A percentile compares a stretch with the other conserved stretches of the same genome.
Evolutionary conservation across 2,797 vertebrate species (phyloP).

Genomic region (Manis pentadactyla): DNA sequence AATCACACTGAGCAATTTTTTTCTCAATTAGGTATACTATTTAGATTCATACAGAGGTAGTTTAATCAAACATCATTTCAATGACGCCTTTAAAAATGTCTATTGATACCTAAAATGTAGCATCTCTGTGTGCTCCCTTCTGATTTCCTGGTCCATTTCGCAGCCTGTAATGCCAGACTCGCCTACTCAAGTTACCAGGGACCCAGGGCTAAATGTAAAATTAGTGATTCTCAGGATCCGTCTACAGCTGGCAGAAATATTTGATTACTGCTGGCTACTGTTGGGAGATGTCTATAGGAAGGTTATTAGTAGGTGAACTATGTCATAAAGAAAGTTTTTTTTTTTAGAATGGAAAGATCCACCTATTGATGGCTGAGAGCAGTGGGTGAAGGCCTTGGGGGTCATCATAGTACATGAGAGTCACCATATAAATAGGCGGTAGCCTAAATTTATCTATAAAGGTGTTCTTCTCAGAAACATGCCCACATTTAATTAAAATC

Average conservation of each 20-base stretch:
- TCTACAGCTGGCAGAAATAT: neutral
- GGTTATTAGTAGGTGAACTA: neutral
- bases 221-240: neutral
- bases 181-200: neutral
- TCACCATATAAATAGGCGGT: neutral
- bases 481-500: neutral
- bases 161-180: neutral
- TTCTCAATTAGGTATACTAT: neutral
- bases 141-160: neutral
- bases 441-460: neutral
- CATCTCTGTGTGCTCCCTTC: neutral
- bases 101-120: neutral
- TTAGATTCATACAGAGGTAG: neutral
- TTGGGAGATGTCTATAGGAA: neutral
- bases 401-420: neutral
- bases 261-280: neutral
- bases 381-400: accelerated
- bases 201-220: neutral
- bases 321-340: neutral
- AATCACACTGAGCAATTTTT: neutral
- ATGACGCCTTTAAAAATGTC: neutral
- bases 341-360: neutral
- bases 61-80: neutral
- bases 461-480: neutral
- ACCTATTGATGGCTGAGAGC: neutral